Evolutionary conservation across 2,797 vertebrate genomes (phyloP).

Genomic region (Sebastes miniatus): DNA sequence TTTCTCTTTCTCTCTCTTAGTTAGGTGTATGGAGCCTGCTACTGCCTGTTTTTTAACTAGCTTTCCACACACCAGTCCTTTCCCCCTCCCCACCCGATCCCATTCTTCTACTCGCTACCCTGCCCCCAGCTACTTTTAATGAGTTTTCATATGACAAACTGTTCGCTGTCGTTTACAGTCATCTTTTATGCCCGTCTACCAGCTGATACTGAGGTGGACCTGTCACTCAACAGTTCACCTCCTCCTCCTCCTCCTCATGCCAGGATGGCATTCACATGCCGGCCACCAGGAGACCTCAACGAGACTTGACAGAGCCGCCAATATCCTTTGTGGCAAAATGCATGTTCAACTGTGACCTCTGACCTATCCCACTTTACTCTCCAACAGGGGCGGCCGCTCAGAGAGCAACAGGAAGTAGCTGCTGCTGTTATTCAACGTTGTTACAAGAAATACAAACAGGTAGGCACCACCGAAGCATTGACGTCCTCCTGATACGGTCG

Average conservation of each 20-base stretch:
- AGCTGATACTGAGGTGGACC: slow-evolving; percentile 65
- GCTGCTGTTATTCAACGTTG: slow-evolving; percentile 98
- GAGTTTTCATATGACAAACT: slow-evolving; percentile 72
- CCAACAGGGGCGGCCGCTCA: slow-evolving; percentile 91
- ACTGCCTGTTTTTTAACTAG: slow-evolving; percentile 71
- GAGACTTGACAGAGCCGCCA: slow-evolving; percentile 53
- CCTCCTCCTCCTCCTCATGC: slow-evolving; percentile 17
- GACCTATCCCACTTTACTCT: slow-evolving; percentile 69
- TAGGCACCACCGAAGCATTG: slow-evolving; percentile 68
- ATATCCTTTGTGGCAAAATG: slow-evolving; percentile 51
- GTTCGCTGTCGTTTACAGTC: slow-evolving; percentile 74
- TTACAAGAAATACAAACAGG: slow-evolving; percentile 99
- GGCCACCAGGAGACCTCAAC: slow-evolving; percentile 46
- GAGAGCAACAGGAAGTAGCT: slow-evolving; percentile 98
- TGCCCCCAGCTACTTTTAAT: slow-evolving; percentile 60
- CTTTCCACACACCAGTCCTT: slow-evolving; percentile 46
- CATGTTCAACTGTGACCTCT: slow-evolving; percentile 59
- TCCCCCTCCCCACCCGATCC: slow-evolving; percentile 31
- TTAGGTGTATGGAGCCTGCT: slow-evolving; percentile 69
- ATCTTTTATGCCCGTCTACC: slow-evolving; percentile 66
- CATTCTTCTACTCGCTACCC: slow-evolving; percentile 49
- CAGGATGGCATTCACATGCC: slow-evolving; percentile 44
- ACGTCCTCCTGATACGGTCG: neutral
- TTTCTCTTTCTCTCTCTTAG: slow-evolving; percentile 46
- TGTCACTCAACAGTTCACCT: slow-evolving; percentile 36